Evolutionary conservation across 1,140 invertebrate species (phyloP), one percentile per base, ranked within the genome.

Genomic region (Trialeurodes vaporariorum): DNA sequence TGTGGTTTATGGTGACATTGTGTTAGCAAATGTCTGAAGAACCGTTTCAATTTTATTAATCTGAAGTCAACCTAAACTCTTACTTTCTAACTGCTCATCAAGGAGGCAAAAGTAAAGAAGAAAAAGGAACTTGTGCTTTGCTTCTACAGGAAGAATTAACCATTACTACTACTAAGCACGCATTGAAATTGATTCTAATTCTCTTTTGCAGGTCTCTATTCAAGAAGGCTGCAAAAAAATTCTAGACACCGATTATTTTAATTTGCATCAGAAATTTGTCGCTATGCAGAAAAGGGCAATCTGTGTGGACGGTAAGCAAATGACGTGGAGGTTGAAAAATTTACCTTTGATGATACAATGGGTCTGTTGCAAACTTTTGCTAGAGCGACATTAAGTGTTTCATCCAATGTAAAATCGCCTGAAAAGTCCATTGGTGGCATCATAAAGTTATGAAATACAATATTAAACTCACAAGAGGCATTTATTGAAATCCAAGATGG

Each of bases 161-260:
- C n/a, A n/a, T n/a, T n/a, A n/a, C n/a, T n/a, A n/a, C n/a, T n/a
- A n/a, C n/a, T n/a, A n/a, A n/a, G n/a, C n/a, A n/a, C n/a, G n/a
- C n/a, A n/a, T n/a, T n/a, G n/a, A n/a, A n/a, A n/a, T n/a, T n/a
- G 17, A 58, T 62, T 59, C 67, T 64, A 59, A 69, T 69, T 70
- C 66, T 64, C 40, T 69, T 77, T 59, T 74, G 65, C 69, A 86
- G 82, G 87, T 94, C 49, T 90, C 93, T 17, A 84, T 96, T 1
- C 87, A 94, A 78, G 89, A 93, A 77, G 91, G 91, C 0, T 94
- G 91, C 75, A 92, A 92, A 73, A 87, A 90, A 76, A 94, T 96
- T 70, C 83, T 96, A 2, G 84, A 92, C 0, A 83, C 85, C 23
- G 94, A 97, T 81, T 95, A 94, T 77, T 95, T 93, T 73, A 87